Evolutionary conservation across 2,888 invertebrate species (phyloP).

Genomic region (Drosophila mimica): DNA sequence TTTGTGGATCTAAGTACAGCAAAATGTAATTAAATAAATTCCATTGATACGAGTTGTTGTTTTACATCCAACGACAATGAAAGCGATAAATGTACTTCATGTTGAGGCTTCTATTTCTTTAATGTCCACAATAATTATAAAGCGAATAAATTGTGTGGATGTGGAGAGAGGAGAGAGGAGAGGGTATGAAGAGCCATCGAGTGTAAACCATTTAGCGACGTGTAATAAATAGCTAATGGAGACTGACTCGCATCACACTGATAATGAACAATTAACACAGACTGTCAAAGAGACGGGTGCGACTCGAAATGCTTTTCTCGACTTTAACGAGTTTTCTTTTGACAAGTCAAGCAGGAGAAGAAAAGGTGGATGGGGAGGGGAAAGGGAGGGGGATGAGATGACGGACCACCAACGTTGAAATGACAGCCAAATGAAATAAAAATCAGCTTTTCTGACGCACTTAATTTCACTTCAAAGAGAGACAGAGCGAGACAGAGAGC

Average conservation of each 20-base stretch:
- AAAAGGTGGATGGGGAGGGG: background rate
- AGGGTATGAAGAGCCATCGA: conserved; percentile 9
- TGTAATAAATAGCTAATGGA: conserved; percentile 51
- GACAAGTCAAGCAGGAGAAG: background rate
- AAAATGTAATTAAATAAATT: conserved; percentile 51
- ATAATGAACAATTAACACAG: conserved; percentile 44
- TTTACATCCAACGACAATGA: conserved; percentile 27
- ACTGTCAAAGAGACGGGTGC: conserved; percentile 27
- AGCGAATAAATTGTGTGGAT: conserved; percentile 24
- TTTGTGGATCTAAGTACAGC: background rate
- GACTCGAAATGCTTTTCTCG: conserved; percentile 56
- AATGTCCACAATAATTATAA: conserved; percentile 25
- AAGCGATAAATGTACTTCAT: conserved; percentile 25
- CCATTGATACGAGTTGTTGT: conserved; percentile 47
- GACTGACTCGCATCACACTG: conserved; percentile 19
- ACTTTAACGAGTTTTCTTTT: conserved; percentile 22
- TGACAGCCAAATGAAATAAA: conserved; percentile 55
- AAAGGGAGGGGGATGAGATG: conserved; percentile 7
- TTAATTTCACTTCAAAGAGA: conserved; percentile 73
- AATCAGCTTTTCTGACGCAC: conserved; percentile 63
- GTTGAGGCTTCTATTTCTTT: conserved; percentile 16
- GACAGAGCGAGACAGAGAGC: background rate
- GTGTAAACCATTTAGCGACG: conserved; percentile 35
- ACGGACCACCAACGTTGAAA: conserved; percentile 55
- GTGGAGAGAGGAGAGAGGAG: background rate